Evolutionary conservation across 2,797 vertebrate species (phyloP), one percentile per base, ranked within the genome.

Genomic region (Gadopsis bispinosus): DNA sequence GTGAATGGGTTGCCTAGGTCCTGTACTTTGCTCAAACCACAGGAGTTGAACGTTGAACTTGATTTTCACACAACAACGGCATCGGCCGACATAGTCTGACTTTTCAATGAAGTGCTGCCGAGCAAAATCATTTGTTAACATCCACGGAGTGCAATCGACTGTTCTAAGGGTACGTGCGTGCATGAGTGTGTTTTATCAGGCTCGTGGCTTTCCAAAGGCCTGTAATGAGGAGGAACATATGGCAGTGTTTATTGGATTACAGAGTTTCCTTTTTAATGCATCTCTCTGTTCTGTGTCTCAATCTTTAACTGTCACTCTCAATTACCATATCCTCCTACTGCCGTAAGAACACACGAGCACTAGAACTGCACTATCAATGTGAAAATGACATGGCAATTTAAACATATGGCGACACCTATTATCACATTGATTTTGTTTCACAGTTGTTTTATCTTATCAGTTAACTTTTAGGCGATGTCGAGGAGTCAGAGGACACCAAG

Each of bases 191-290:
- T 81, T 82, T 83, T 69, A 85, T 73, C 60, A 61, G 64, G 39
- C 73, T 73, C 4, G 2, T 56, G 68, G 45, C 41, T 81, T 87
- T 75, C 55, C 68, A 76, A 61, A 75, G 48, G 66, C 37, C 22
- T 31, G 47, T 81, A 77, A 85, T 80, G 66, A 82, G 47, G 56
- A 60, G 37, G 31, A 83, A 84, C 82, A 89, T 84, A 83, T 73
- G 81, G 74, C 53, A 8, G 55, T 31, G 56, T 69, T 79, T 51
- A 79, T 12, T 79, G 68, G 64, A 77, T 86, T 70, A 64, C 51
- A 50, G n/a, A n/a, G 77, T 41, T 35, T 69, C 29, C n/a, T 31
- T 77, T 75, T 73, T 7, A 63, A 81, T 43, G 39, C 48, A 63
- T 78, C 66, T 43, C 29, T 61, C 14, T 0, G 1, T 41, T 56